Percentiles rank a stretch among this genome's conserved stretches.
phyloP scores from a whole-genome alignment of 2,797 vertebrate species.

The Acanthiza pusilla region DNA sequence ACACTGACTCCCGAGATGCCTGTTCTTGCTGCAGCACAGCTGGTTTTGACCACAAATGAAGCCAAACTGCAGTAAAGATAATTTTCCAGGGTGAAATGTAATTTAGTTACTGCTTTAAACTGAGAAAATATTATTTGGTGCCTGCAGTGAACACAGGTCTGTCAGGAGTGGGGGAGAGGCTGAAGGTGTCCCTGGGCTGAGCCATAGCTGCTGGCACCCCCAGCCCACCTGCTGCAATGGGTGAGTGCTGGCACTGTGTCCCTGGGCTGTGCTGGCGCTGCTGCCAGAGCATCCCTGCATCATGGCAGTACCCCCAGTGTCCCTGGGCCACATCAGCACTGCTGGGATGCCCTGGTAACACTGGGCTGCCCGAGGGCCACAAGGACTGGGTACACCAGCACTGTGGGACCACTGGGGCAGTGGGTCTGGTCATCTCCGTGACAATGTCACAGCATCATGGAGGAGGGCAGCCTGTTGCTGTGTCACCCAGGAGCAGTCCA shows the following conservation, averaged over 20 bases:
- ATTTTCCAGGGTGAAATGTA: not conserved
- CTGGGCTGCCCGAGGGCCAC: not conserved
- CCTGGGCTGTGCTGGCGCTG: not conserved
- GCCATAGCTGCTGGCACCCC: fast-evolving
- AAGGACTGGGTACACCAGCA: fast-evolving
- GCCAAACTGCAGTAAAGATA: not conserved
- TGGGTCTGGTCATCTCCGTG: not conserved
- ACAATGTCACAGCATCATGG: not conserved
- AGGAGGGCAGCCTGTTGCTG: not conserved
- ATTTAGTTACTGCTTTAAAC: not conserved
- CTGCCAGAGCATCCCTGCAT: not conserved
- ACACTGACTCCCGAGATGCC: fast-evolving
- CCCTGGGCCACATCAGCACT: not conserved
- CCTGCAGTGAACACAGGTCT: not conserved
- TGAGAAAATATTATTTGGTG: not conserved
- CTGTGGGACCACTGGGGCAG: not conserved
- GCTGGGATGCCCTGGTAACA: not conserved
- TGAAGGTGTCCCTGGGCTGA: not conserved
- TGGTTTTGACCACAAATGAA: not conserved
- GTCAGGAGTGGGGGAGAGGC: not conserved
- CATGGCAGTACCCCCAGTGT: fast-evolving
- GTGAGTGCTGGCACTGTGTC: not conserved
- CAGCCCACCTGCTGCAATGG: fast-evolving
- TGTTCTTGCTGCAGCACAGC: fast-evolving
- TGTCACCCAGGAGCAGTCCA: not conserved